phyloP scores from a whole-genome alignment of 2,888 invertebrate species.

The Acleris emargana region DNA sequence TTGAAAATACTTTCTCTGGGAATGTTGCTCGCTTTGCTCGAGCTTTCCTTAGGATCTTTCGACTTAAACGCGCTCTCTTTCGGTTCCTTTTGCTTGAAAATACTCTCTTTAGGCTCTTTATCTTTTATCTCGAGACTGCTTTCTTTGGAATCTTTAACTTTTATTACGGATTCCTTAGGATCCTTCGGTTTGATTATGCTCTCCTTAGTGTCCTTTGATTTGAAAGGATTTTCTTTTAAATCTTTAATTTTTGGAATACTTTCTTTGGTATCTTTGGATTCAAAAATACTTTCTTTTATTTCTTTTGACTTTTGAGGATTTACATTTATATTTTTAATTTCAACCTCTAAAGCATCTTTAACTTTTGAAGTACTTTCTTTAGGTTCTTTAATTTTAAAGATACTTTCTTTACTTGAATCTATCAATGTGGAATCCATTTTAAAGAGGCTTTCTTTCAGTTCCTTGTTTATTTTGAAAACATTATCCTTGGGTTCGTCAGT shows the following conservation, averaged over 20 bases:
- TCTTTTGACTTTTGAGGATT: constrained; percentile 24
- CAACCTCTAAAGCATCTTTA: constrained; percentile 23
- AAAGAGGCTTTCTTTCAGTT: constrained; percentile 24
- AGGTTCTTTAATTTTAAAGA: constrained; percentile 23
- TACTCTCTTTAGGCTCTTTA: constrained; percentile 28
- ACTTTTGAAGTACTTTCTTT: constrained; percentile 26
- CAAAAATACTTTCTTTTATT: constrained; percentile 18
- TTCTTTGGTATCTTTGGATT: constrained; percentile 24
- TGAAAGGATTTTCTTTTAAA: constrained; percentile 16
- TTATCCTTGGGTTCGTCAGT: constrained; percentile 29
- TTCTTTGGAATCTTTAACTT: constrained; percentile 22
- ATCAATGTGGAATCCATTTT: constrained; percentile 1
- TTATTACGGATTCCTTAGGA: constrained; percentile 12
- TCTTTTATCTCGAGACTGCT: constrained; percentile 17
- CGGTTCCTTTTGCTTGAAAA: constrained; percentile 23
- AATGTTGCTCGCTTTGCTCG: constrained; percentile 18
- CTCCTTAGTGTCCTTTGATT: constrained; percentile 21
- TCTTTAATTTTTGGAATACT: constrained; percentile 10
- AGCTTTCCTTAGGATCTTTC: constrained; percentile 22
- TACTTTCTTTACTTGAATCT: constrained; percentile 12
- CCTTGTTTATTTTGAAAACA: constrained; percentile 26
- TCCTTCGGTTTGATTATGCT: constrained; percentile 15
- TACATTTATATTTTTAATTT: constrained; percentile 16
- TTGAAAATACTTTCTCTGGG: constrained; percentile 29
- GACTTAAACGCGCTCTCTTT: constrained; percentile 15